Evolutionary conservation across 2,797 vertebrate genomes (phyloP), one percentile per base, ranked within the genome.

Genomic region (Anas bernieri): DNA sequence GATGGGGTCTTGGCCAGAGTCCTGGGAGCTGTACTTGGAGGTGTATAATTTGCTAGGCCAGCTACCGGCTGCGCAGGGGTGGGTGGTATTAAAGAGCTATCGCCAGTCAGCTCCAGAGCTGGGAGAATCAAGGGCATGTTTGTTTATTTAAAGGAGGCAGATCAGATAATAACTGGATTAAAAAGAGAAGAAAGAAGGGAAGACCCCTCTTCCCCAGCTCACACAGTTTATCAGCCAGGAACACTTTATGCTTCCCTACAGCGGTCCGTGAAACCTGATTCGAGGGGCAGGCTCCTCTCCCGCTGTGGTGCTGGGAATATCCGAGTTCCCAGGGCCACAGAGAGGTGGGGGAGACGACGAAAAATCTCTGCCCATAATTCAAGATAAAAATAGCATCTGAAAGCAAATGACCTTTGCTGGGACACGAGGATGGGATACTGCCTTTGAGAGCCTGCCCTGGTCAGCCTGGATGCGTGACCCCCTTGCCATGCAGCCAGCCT

Each of bases 101-200:
- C 69, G 54, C 46, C 52, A 73, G 23, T 61, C 88, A 73, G 48
- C 64, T 85, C 62, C 62, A 68, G 68, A 77, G 39, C 0, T 73
- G 56, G 35, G 41, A 78, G 83, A 76, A 83, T 72, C 43, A 80
- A 88, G 41, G 37, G 26, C 54, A 67, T 86, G 66, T 15, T 28
- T 88, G 73, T 83, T 88, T 95, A 88, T 82, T 87, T 85, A 90
- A 94, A 93, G 80, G 41, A 59, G 88, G 70, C 41, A 46, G 63
- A 75, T 89, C 88, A 80, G 72, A 85, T 92, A 93, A 92, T 88
- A 87, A 87, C 80, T 70, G 48, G 55, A 92, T 88, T 94, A 92
- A 76, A 66, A 88, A 75, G 46, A 56, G 55, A 91, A 88, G 43
- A 67, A 77, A 83, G 45, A 90, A 89, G 48, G 74, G 76, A 92